phyloP scores from a whole-genome alignment of 1,140 invertebrate genomes.

The Cephus cinctus region DNA sequence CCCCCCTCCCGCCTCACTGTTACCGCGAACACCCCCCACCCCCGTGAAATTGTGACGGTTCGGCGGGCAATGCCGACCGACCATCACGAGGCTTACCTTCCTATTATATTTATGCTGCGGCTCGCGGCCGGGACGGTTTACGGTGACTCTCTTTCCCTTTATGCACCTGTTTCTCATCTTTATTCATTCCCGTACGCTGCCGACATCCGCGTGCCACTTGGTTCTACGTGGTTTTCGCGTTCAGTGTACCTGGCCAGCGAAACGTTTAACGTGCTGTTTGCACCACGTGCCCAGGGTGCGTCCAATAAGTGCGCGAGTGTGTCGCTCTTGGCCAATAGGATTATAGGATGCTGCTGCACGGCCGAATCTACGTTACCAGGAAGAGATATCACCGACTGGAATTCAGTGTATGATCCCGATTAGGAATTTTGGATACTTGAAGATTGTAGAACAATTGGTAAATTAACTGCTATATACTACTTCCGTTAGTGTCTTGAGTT shows the following conservation, averaged over 20 bases:
- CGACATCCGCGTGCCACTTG: conserved; percentile 12
- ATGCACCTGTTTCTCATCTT: background rate
- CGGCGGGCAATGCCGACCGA: conserved; percentile 52
- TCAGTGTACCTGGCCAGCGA: too few species aligned
- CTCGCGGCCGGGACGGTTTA: conserved; percentile 51
- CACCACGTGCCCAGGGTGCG: conserved; percentile 27
- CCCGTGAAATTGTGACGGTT: conserved; percentile 43
- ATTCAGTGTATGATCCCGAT: conserved; percentile 13
- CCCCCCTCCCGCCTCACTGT: conserved; percentile 25
- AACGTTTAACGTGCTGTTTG: conserved; percentile 1
- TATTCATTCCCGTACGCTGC: conserved; percentile 1
- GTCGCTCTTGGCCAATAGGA: conserved; percentile 23
- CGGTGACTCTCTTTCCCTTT: conserved; percentile 28
- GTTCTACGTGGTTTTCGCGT: too few species aligned
- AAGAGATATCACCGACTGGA: conserved; percentile 20
- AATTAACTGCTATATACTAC: too few species aligned
- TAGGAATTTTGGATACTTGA: conserved; percentile 21
- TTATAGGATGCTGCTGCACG: conserved; percentile 29
- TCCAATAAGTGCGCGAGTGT: conserved; percentile 23
- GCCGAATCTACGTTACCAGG: background rate
- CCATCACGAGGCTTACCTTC: conserved; percentile 51
- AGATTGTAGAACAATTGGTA: too few species aligned
- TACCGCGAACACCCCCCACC: background rate
- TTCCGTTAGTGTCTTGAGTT: too few species aligned
- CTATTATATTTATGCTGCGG: conserved; percentile 56